phyloP scores from a whole-genome alignment of 2,888 invertebrate species.

The Marronus borbonicus region DNA sequence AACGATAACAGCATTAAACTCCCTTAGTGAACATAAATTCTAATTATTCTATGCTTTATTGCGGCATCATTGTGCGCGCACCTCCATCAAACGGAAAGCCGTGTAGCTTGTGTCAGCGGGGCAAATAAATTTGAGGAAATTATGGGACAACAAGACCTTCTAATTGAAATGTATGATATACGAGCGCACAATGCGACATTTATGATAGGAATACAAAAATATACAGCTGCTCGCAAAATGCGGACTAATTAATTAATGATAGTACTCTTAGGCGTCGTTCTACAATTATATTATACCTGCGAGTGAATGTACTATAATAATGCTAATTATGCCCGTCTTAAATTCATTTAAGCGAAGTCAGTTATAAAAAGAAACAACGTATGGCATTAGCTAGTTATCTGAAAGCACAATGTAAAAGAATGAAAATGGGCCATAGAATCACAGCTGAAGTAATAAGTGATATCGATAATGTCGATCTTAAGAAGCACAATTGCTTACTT shows the following conservation, averaged over 20 bases:
- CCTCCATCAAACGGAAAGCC: slow-evolving; percentile 1
- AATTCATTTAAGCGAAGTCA: too few species aligned
- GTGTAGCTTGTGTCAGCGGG: slow-evolving; percentile 13
- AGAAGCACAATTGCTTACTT: too few species aligned
- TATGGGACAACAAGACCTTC: slow-evolving; percentile 26
- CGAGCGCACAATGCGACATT: slow-evolving; percentile 15
- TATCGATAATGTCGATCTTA: too few species aligned
- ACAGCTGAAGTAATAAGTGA: too few species aligned
- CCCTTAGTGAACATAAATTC: slow-evolving; percentile 18
- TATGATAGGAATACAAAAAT: background rate
- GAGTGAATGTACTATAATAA: too few species aligned
- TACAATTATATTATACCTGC: too few species aligned
- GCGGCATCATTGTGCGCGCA: background rate
- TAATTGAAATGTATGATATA: slow-evolving; percentile 47
- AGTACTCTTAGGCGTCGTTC: background rate
- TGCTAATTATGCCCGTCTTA: too few species aligned
- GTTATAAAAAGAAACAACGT: too few species aligned
- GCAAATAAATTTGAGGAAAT: slow-evolving; percentile 33
- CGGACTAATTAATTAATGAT: background rate
- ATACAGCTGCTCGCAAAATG: background rate
- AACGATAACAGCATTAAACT: background rate
- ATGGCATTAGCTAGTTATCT: too few species aligned
- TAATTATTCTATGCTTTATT: slow-evolving; percentile 15
- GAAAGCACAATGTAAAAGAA: too few species aligned
- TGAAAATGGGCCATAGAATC: too few species aligned